Base-by-base conservation (phyloP, 1,140 invertebrate genomes). In the Stegodyphus mimosarum region DNA sequence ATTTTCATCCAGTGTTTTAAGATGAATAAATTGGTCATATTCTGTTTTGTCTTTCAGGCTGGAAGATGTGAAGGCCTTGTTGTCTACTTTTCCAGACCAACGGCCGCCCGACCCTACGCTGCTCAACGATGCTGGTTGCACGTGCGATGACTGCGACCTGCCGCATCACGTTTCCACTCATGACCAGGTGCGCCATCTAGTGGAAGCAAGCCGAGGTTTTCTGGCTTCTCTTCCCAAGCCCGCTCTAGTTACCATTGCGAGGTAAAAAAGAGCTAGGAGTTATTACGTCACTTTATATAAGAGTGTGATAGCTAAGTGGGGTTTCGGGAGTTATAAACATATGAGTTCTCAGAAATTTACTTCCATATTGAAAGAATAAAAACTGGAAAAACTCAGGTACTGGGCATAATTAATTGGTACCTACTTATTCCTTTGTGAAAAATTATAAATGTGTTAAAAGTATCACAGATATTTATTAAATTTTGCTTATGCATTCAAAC, bases 51-150 rank as follows among this genome's bases (percentile, higher is more conserved):
- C 5, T 33, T 55, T 2, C n/a, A 84, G 81, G 6, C n/a, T 55
- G 48, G 15, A 10, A 7, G 81, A 33, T 7, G 83, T 73, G 9
- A 63, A 67, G 49, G 48, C 66, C 10, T 18, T 86, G 6, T 69
- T 86, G 13, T 33, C 60, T 15, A 86, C 83, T n/a, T 86, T 77
- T 53, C 74, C 83, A n/a, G 74, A 71, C 50, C 50, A 69, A n/a
- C 60, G 72, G 0, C 81, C 81, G 4, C 81, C 81, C 15, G 94
- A 96, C 88, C 96, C 95, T 95, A 91, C 93, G 88, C 89, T 94
- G 10, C 91, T 97, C 9, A 95, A 95, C 88, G 94, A 96, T 87
- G 95, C 94, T 71, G 96, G 96, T 6, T 96, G 95, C 89, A 97
- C 96, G 0, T 94, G 94, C 83, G 96, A 98, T 89, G 92, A 92